Percentiles rank a stretch among this genome's conserved stretches.
Conservation (phyloP, 2,797 vertebrate genomes). For the Craterocephalus amniculus region DNA sequence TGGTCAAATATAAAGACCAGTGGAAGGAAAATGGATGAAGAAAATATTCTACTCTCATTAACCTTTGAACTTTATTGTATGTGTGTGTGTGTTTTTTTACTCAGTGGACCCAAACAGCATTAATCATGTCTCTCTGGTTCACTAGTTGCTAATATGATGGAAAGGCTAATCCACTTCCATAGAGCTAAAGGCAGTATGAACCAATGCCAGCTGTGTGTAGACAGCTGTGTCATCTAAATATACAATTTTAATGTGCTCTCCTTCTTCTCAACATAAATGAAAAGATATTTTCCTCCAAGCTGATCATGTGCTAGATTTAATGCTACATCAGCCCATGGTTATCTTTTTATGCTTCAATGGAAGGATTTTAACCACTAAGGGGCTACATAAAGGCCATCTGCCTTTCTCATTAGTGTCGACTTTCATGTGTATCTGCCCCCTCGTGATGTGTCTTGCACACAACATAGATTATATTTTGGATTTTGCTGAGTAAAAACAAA, state of each 20-base stretch:
- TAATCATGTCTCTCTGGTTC: slow-evolving; percentile 36
- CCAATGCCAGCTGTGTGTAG: slow-evolving; percentile 55
- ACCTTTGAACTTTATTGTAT: background rate
- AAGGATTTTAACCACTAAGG: slow-evolving; percentile 64
- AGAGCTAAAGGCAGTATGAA: slow-evolving; percentile 53
- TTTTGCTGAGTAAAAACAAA: slow-evolving; percentile 41
- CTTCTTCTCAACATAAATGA: slow-evolving; percentile 49
- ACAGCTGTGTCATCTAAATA: slow-evolving; percentile 58
- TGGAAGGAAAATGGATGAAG: background rate
- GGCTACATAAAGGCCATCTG: slow-evolving; percentile 72
- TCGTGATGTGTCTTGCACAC: slow-evolving; percentile 48
- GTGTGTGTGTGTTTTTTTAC: slow-evolving; percentile 18
- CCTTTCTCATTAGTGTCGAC: slow-evolving; percentile 59
- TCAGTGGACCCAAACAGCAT: slow-evolving; percentile 19
- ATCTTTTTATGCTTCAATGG: slow-evolving; percentile 60
- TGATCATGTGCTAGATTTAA: slow-evolving; percentile 63
- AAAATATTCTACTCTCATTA: background rate
- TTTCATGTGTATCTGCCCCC: slow-evolving; percentile 41
- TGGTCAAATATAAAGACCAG: slow-evolving; percentile 8
- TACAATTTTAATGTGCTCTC: slow-evolving; percentile 27
- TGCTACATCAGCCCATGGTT: slow-evolving; percentile 59
- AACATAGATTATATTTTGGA: slow-evolving; percentile 20
- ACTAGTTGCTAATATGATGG: slow-evolving; percentile 55
- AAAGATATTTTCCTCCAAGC: slow-evolving; percentile 56
- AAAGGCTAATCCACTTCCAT: slow-evolving; percentile 52